phyloP scores from a whole-genome alignment of 1,140 invertebrate genomes.

The Bombus superbus region DNA sequence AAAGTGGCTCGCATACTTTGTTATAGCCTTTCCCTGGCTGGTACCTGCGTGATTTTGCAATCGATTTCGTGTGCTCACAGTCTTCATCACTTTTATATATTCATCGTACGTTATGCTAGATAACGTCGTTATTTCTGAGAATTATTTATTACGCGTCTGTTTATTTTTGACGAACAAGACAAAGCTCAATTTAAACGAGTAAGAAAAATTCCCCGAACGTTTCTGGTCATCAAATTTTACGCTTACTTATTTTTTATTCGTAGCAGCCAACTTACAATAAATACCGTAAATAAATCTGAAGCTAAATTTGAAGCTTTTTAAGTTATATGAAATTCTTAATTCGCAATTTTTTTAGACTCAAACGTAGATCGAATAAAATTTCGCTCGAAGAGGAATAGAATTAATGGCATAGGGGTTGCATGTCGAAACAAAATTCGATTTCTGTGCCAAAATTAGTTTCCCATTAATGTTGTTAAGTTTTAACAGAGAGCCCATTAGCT shows the following conservation, averaged over 20 bases:
- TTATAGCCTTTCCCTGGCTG: constrained; percentile 14
- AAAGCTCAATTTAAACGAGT: background rate
- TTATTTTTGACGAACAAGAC: background rate
- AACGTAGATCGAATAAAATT: no score
- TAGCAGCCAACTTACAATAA: no score
- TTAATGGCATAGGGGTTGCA: no score
- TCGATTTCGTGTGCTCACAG: background rate
- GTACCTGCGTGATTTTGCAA: constrained; percentile 29
- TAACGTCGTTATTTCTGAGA: background rate
- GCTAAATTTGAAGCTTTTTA: background rate
- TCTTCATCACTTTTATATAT: background rate
- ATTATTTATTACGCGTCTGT: background rate
- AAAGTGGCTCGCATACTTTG: background rate
- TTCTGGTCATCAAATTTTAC: background rate
- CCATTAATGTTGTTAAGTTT: background rate
- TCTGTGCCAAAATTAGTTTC: background rate
- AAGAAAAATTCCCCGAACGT: background rate
- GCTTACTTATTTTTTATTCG: background rate
- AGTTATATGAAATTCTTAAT: background rate
- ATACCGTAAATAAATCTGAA: background rate
- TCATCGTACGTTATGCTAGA: background rate
- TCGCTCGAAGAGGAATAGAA: background rate
- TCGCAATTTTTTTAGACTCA: background rate
- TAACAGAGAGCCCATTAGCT: background rate
- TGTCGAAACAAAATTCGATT: background rate